Conservation (phyloP, 1,140 invertebrate genomes). For the Bombus waltoni region DNA sequence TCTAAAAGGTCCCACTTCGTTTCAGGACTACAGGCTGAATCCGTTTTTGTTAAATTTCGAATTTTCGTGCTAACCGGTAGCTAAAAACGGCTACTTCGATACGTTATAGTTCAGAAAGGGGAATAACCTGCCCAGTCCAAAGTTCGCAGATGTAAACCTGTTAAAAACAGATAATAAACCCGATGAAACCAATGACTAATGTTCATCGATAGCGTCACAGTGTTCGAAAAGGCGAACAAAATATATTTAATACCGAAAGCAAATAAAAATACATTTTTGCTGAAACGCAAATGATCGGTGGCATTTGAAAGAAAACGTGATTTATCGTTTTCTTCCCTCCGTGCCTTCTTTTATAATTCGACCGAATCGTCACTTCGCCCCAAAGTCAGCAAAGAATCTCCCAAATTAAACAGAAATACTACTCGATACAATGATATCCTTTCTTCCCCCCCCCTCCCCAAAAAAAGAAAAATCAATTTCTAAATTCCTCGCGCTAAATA, state of each 20-base stretch:
- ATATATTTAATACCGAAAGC: neutral
- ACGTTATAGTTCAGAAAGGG: fast-evolving
- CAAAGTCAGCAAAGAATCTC: neutral
- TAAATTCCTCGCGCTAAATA: neutral
- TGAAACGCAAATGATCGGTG: neutral
- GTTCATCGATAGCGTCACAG: neutral
- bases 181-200: neutral
- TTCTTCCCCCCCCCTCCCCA: neutral
- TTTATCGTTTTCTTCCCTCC: neutral
- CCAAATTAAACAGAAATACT: neutral
- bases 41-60: neutral
- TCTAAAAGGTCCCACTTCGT: neutral
- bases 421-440: neutral
- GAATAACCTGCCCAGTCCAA: neutral
- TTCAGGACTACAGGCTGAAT: neutral
- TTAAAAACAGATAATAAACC: neutral
- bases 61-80: neutral
- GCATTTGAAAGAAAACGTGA: neutral
- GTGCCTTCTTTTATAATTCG: neutral
- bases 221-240: neutral
- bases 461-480: neutral
- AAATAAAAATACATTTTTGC: neutral
- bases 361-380: neutral
- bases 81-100: neutral
- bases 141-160: neutral